Evolutionary conservation across 2,888 invertebrate genomes (phyloP).

Genomic region (Drosophila ustulata): DNA sequence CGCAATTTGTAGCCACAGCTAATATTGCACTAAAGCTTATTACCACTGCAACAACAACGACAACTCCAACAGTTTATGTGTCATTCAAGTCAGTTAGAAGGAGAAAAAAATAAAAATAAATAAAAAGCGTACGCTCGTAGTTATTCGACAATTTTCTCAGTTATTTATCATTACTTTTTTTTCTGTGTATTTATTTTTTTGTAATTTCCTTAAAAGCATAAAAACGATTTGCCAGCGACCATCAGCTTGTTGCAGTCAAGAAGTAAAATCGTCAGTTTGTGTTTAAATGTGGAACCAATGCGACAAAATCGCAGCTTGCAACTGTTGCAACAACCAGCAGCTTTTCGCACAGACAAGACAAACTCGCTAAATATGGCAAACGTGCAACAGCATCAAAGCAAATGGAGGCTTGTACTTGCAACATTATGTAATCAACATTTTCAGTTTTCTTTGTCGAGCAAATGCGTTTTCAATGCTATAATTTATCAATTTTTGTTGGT

Average conservation of each 20-base stretch:
- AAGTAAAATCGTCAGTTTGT: constrained; percentile 57
- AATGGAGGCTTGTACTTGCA: constrained; percentile 37
- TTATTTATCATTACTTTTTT: constrained; percentile 24
- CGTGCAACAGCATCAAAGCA: constrained; percentile 38
- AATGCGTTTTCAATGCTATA: constrained; percentile 58
- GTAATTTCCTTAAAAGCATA: constrained; percentile 77
- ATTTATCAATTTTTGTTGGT: constrained; percentile 58
- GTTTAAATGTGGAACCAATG: constrained; percentile 70
- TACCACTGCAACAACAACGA: constrained; percentile 51
- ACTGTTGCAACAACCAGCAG: constrained; percentile 49
- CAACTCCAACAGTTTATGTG: constrained; percentile 34
- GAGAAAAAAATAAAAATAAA: constrained; percentile 29
- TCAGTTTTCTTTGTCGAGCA: constrained; percentile 16
- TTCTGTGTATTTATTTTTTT: constrained; percentile 18
- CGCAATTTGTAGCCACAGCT: constrained; percentile 69
- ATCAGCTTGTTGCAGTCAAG: constrained; percentile 42
- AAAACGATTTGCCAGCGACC: constrained; percentile 75
- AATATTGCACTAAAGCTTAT: constrained; percentile 77
- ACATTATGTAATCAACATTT: constrained; percentile 59
- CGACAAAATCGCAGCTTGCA: constrained; percentile 59
- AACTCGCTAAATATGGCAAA: constrained; percentile 58
- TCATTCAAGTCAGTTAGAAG: constrained; percentile 39
- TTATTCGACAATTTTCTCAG: constrained; percentile 10
- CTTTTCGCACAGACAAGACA: constrained; percentile 1
- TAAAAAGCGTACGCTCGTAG: constrained; percentile 24